These are phyloP conservation scores for Pachypanchax playfairii DNA, from an alignment of 2,113 vertebrate genomes.

Conservation along the genomic window DNA sequence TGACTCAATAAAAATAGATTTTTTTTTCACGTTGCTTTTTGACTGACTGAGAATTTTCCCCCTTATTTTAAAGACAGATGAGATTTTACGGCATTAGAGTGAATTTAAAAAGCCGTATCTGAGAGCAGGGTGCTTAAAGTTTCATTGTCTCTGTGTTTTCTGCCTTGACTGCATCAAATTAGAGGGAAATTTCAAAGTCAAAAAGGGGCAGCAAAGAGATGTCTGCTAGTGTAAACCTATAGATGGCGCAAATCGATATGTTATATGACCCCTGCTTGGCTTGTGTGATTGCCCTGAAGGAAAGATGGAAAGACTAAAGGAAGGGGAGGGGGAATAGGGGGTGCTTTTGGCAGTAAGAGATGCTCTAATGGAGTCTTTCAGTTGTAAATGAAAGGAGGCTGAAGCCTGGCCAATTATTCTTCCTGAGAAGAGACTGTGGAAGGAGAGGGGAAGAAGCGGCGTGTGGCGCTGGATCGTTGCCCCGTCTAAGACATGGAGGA, in stretches of 20 bases:
- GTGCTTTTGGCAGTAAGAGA: conserved; percentile 61
- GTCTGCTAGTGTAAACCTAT: conserved; percentile 30
- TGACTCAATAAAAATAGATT: not conserved
- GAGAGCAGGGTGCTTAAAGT: conserved; percentile 1
- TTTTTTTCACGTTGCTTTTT: not conserved
- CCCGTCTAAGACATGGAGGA: conserved; percentile 17
- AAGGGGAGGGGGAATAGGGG: not conserved
- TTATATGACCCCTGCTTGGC: conserved; percentile 36
- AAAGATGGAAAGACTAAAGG: conserved; percentile 17
- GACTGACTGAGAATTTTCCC: not conserved
- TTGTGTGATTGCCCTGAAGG: conserved; percentile 50
- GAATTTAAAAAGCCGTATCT: not conserved
- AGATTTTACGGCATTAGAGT: not conserved
- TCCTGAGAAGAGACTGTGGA: conserved; percentile 58
- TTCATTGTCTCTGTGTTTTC: conserved; percentile 31
- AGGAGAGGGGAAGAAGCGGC: conserved; percentile 44
- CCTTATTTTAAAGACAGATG: not conserved
- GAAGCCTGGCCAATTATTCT: conserved; percentile 73
- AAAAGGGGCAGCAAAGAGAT: conserved; percentile 30
- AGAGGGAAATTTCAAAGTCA: conserved; percentile 36
- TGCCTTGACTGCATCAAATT: conserved; percentile 19
- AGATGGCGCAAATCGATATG: conserved; percentile 55
- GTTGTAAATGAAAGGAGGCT: conserved; percentile 76
- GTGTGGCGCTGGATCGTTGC: conserved; percentile 63
- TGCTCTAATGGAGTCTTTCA: conserved; percentile 76